Percentiles rank a stretch among this genome's conserved stretches.
Evolutionary conservation across 2,113 vertebrate species (phyloP).

Genomic region (Crotalus horridus): DNA sequence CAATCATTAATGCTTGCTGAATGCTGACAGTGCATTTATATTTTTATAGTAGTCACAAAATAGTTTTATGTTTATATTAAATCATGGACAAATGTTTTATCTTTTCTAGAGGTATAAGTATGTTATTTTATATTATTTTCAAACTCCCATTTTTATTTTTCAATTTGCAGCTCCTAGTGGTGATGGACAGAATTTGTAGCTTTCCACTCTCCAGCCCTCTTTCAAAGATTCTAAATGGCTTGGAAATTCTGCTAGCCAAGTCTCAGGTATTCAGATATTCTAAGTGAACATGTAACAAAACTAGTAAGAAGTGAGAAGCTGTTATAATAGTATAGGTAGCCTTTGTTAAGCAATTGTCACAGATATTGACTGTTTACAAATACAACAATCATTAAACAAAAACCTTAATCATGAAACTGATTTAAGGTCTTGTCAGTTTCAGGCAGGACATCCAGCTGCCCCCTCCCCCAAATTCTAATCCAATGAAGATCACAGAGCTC

Average conservation of each 20-base stretch:
- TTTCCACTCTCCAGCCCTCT: constrained; percentile 91
- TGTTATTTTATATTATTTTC: not conserved
- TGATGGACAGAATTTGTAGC: constrained; percentile 84
- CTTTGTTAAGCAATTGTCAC: not conserved
- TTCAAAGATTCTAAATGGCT: constrained; percentile 92
- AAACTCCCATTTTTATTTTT: not conserved
- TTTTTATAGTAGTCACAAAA: not conserved
- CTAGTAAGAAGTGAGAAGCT: not conserved
- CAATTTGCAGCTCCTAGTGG: constrained; percentile 78
- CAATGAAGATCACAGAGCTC: not conserved
- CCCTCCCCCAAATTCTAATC: not conserved
- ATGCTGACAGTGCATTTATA: not conserved
- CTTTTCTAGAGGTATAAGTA: not conserved
- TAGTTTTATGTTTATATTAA: not conserved
- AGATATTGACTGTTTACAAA: not conserved
- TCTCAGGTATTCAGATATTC: constrained; percentile 79
- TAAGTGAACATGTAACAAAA: not conserved
- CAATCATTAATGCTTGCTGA: not conserved
- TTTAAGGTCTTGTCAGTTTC: not conserved
- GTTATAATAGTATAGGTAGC: not conserved
- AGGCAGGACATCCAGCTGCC: not conserved
- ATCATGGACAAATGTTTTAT: not conserved
- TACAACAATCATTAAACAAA: not conserved
- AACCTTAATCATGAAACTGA: not conserved
- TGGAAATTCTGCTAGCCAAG: constrained; percentile 94